Conservation (phyloP, 2,888 invertebrate species). For the Hemicrepidius hirtus region DNA sequence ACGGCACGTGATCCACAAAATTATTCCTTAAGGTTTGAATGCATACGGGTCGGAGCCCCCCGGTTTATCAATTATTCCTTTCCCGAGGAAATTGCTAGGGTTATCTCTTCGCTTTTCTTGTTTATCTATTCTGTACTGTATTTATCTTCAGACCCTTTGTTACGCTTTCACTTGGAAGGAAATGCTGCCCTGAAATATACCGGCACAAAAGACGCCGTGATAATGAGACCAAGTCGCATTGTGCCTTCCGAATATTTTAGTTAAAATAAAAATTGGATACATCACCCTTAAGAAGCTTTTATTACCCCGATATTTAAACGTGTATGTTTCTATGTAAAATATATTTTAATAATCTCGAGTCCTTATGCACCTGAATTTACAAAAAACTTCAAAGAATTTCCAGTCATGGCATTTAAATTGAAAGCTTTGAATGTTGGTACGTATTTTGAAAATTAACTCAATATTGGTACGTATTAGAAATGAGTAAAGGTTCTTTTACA, state of each 20-base stretch:
- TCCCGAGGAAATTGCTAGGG: conserved; percentile 65
- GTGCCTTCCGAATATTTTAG: conserved; percentile 24
- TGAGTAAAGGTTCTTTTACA: no score
- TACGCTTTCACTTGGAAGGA: conserved; percentile 52
- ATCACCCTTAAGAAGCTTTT: no score
- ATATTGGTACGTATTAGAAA: no score
- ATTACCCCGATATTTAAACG: no score
- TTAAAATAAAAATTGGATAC: conserved; percentile 17
- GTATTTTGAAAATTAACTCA: no score
- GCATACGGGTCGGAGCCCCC: conserved; percentile 42
- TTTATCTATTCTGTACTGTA: conserved; percentile 66
- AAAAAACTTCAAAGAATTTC: neutral
- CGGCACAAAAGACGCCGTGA: conserved; percentile 44
- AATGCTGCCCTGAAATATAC: conserved; percentile 44
- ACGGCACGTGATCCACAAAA: conserved; percentile 46
- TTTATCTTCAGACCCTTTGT: conserved; percentile 65
- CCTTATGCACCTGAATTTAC: neutral
- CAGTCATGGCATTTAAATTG: neutral
- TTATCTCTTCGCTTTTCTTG: conserved; percentile 65
- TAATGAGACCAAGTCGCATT: conserved; percentile 38
- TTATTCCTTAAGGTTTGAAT: conserved; percentile 47
- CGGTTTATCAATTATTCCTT: conserved; percentile 66
- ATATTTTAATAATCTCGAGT: no score
- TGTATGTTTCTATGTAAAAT: no score
- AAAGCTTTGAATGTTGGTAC: neutral